A percentile compares a stretch with the other conserved stretches of the same genome.
phyloP scores from a whole-genome alignment of 2,888 invertebrate genomes.

The Alsophila aescularia region DNA sequence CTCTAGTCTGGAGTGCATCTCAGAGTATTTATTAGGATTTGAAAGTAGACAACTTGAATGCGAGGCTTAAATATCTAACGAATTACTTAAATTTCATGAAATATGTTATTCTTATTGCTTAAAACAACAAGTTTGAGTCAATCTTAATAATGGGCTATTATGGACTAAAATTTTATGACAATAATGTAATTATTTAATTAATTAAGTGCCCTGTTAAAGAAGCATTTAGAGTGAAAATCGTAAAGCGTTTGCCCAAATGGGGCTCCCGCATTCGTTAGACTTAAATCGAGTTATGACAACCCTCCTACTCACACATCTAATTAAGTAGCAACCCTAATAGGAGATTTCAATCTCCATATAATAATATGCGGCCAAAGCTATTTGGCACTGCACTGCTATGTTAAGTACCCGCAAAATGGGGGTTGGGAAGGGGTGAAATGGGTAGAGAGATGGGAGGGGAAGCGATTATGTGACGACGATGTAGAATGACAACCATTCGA shows the following conservation, averaged over 20 bases:
- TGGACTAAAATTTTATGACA: too few species aligned
- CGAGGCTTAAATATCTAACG: neutral
- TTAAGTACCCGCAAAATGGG: conserved; percentile 38
- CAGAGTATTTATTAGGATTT: neutral
- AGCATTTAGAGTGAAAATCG: too few species aligned
- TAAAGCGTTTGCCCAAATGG: neutral
- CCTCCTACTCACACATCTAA: neutral
- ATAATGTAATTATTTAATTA: too few species aligned
- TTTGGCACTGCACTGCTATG: conserved; percentile 59
- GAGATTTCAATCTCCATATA: conserved; percentile 52
- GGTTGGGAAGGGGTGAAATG: conserved; percentile 32
- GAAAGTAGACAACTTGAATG: neutral
- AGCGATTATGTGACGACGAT: conserved; percentile 43
- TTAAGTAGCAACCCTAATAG: conserved; percentile 31
- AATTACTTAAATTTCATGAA: too few species aligned
- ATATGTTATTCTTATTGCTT: too few species aligned
- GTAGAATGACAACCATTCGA: conserved; percentile 47
- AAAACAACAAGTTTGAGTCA: too few species aligned
- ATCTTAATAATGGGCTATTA: too few species aligned
- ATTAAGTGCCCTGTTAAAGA: neutral
- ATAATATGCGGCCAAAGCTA: conserved; percentile 51
- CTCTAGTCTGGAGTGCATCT: neutral
- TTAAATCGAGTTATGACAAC: neutral
- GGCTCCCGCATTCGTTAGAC: neutral
- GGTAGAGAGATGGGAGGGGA: conserved; percentile 28